Percentiles rank a stretch among this genome's conserved stretches.
These are phyloP conservation scores for Pangasius djambal DNA, from an alignment of 2,797 vertebrate species.

Conservation along the genomic window DNA sequence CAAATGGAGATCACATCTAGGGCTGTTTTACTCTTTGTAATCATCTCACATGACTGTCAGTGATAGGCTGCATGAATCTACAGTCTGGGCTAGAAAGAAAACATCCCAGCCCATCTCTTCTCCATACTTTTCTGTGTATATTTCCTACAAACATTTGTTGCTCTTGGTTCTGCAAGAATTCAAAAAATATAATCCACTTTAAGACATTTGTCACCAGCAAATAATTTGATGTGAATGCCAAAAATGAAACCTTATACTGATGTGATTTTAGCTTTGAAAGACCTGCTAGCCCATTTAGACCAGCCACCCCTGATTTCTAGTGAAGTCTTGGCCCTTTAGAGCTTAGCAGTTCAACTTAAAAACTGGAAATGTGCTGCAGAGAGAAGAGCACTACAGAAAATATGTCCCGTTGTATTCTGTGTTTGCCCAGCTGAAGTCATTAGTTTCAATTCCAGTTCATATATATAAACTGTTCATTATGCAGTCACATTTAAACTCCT, in stretches of 20 bases:
- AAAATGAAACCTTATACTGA: background rate
- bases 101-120: background rate
- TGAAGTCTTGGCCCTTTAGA: background rate
- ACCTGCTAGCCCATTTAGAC: background rate
- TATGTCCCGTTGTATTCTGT: constrained; percentile 30
- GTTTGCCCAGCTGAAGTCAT: constrained; percentile 34
- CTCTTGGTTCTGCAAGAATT: background rate
- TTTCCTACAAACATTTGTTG: background rate
- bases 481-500: constrained; percentile 34
- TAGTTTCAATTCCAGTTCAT: constrained; percentile 21
- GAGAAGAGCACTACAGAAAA: constrained; percentile 14
- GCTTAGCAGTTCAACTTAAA: background rate
- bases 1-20: background rate
- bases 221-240: background rate
- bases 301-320: background rate
- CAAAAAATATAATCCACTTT: background rate
- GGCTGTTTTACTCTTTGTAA: background rate
- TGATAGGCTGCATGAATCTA: background rate
- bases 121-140: background rate
- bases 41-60: background rate
- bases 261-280: background rate
- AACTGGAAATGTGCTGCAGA: constrained; percentile 4
- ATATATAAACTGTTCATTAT: constrained; percentile 21
- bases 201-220: background rate
- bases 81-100: background rate